A percentile compares a stretch with the other conserved stretches of the same genome.
These are phyloP conservation scores for Otus scops DNA, from an alignment of 2,797 vertebrate species.

Conservation along the genomic window DNA sequence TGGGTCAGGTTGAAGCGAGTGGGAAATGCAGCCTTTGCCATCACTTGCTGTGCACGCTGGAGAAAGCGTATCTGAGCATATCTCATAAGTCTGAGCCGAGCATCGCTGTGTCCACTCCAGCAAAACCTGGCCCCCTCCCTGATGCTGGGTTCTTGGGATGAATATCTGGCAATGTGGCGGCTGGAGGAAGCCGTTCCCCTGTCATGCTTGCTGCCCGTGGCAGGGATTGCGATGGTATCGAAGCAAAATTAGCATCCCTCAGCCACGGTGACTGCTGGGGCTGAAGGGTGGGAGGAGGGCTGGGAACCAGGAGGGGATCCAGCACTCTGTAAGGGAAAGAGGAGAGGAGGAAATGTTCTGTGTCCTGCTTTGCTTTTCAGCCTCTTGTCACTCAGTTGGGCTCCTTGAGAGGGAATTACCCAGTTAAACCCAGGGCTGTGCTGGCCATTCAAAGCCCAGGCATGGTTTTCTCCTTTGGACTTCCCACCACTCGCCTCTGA, in stretches of 20 bases:
- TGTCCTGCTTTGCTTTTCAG: not conserved
- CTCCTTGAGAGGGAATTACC: not conserved
- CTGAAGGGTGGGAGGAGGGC: not conserved
- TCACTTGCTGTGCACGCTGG: accelerated
- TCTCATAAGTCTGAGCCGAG: accelerated
- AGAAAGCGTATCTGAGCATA: accelerated
- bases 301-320: not conserved
- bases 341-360: not conserved
- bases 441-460: too few species aligned
- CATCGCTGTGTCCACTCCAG: accelerated
- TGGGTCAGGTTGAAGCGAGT: not conserved
- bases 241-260: not conserved
- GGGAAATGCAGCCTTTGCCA: not conserved
- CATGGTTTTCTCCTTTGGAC: not conserved
- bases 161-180: not conserved
- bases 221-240: accelerated
- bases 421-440: too few species aligned
- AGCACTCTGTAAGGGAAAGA: accelerated
- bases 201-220: not conserved
- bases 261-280: not conserved
- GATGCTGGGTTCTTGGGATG: not conserved
- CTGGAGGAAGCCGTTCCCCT: not conserved
- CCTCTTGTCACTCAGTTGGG: not conserved
- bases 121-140: not conserved
- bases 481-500: not conserved